Evolutionary conservation across 64 coral and sea anemone genomes (phyloP).

Genomic region (Montipora cactus): DNA sequence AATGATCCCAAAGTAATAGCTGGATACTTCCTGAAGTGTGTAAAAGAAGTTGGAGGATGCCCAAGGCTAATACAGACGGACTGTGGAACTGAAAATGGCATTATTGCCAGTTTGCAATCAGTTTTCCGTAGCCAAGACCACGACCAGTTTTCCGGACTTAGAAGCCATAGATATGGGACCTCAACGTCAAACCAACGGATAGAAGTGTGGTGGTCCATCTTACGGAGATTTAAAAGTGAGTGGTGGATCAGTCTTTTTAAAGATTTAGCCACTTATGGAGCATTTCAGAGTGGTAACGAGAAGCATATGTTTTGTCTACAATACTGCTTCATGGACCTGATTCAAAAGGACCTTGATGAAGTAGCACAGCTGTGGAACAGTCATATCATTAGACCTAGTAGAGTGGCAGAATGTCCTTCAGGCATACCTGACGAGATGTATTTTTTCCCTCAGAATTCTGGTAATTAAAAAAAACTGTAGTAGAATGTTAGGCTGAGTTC

Average conservation of each 20-base stretch:
- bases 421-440: constrained; percentile 65
- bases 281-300: constrained; percentile 2
- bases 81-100: too few relatives aligned
- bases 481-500: neutral
- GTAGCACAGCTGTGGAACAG: constrained; percentile 60
- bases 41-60: too few relatives aligned
- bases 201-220: constrained; percentile 65
- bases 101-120: too few relatives aligned
- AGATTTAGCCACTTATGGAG: constrained; percentile 40
- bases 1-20: too few relatives aligned
- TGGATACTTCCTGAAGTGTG: too few relatives aligned
- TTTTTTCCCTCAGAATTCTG: constrained; percentile 66
- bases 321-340: constrained; percentile 67
- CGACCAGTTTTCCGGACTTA: constrained; percentile 10
- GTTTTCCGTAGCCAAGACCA: constrained; percentile 5
- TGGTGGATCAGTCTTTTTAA: constrained; percentile 74
- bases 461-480: constrained; percentile 22
- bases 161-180: constrained; percentile 44
- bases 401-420: constrained; percentile 54
- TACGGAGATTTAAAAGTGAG: constrained; percentile 33
- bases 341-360: constrained; percentile 70
- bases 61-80: too few relatives aligned
- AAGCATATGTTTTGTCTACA: constrained; percentile 55
- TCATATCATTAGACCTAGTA: constrained; percentile 43
- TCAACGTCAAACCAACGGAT: constrained; percentile 71